Evolutionary conservation across 2,888 invertebrate species (phyloP), one percentile per base, ranked within the genome.

Genomic region (Chloromyia formosa): DNA sequence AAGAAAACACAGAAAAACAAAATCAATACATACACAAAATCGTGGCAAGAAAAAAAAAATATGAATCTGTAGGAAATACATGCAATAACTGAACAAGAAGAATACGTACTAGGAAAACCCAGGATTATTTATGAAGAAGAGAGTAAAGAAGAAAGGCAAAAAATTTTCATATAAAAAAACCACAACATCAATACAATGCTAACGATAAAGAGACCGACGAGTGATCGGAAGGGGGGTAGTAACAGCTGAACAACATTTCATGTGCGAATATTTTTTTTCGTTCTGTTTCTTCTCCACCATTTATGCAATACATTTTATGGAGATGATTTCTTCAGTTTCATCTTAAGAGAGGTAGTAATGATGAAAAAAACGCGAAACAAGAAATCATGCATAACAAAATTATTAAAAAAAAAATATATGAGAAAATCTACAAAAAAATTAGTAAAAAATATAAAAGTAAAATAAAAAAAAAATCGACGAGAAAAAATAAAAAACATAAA

Each of bases 381-480:
- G n/a, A n/a, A n/a, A n/a, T n/a, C n/a, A n/a, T n/a, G n/a, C n/a
- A n/a, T n/a, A n/a, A n/a, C n/a, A n/a, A n/a, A n/a, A n/a, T n/a
- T n/a, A n/a, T n/a, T n/a, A n/a, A n/a, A n/a, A 74, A 73, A 78
- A 77, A 74, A 76, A 54, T 54, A 54, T 54, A 75, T 76, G 77
- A 77, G 75, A 66, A 76, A 77, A 73, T 75, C 77, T 78, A 79
- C 73, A 76, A 78, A 79, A 82, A 82, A 80, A 79, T 78, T 80
- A 82, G 53, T 54, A 74, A 74, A 71, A 54, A 49, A 40, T 16
- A 35, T 20, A 35, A 61, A 16, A 35, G 27, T 35, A 35, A 35
- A 2, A n/a, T n/a, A n/a, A 72, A 81, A 82, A 82, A 82, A 81
- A 82, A 83, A 82, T 83, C 82, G 82, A 56, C 53, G 75, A 77